Evolutionary conservation across 1,140 invertebrate genomes (phyloP).

Genomic region (Augochlora pura): DNA sequence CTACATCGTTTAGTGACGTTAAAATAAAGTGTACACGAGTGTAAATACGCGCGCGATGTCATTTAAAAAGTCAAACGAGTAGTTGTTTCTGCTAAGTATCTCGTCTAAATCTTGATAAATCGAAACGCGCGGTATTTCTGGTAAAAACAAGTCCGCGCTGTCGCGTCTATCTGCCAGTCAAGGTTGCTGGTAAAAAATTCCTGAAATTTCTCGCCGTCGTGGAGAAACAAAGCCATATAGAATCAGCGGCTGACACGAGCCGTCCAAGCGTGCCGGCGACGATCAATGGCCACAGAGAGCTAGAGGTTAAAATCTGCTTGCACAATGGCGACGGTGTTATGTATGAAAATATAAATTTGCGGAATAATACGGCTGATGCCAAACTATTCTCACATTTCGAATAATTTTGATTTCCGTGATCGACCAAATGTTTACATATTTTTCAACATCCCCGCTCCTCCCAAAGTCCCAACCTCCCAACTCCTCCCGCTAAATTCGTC

Average conservation of each 20-base stretch:
- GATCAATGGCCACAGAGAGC: background rate
- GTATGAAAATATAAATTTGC: background rate
- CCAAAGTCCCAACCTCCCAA: no score
- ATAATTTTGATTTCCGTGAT: no score
- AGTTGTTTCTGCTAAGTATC: no score
- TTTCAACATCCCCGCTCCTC: no score
- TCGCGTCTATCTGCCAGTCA: constrained; percentile 15
- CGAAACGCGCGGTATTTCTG: background rate
- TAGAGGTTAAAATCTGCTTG: background rate
- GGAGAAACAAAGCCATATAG: constrained; percentile 1
- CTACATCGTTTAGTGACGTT: no score
- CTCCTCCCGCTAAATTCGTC: no score
- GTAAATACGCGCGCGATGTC: no score
- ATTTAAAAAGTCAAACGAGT: background rate
- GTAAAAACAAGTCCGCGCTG: background rate
- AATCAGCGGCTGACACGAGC: background rate
- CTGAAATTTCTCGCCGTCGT: background rate
- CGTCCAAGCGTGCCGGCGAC: background rate
- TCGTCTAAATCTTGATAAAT: constrained; percentile 7
- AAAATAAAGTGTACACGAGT: no score
- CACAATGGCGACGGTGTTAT: background rate
- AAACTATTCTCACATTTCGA: no score
- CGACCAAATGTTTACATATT: no score
- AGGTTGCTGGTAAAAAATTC: constrained; percentile 4
- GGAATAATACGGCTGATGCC: background rate